These are phyloP conservation scores for Drosophila mimetica DNA, from an alignment of 2,888 invertebrate species.

Conservation along the genomic window DNA sequence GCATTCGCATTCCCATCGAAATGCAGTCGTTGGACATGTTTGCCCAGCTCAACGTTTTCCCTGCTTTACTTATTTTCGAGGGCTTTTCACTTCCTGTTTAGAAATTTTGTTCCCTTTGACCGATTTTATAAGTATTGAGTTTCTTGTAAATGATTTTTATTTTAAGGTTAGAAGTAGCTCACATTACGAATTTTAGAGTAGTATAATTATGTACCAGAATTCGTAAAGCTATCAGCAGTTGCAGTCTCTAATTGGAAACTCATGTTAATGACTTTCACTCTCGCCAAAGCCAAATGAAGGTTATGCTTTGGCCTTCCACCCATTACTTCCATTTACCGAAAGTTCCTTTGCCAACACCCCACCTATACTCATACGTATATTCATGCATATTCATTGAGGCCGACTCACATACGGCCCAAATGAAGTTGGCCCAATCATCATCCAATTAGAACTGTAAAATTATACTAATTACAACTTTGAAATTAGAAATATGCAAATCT, in stretches of 20 bases:
- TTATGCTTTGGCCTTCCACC: conserved; percentile 52
- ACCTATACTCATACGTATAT: neutral
- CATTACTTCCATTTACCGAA: conserved; percentile 11
- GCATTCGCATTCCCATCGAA: conserved; percentile 24
- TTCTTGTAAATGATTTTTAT: neutral
- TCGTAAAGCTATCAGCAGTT: neutral
- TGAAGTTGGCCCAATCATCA: conserved; percentile 75
- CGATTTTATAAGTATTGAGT: neutral
- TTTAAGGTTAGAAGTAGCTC: neutral
- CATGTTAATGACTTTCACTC: conserved; percentile 75
- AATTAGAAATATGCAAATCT: conserved; percentile 78
- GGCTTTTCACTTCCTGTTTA: conserved; percentile 17
- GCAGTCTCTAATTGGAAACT: conserved; percentile 62
- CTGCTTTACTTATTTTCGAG: conserved; percentile 22
- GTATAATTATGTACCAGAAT: neutral
- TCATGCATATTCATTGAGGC: conserved; percentile 51
- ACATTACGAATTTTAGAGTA: neutral
- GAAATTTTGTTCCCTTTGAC: neutral
- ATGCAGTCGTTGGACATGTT: conserved; percentile 32
- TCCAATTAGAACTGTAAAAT: conserved; percentile 79
- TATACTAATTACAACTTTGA: conserved; percentile 79
- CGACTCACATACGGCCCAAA: conserved; percentile 56
- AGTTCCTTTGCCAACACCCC: neutral
- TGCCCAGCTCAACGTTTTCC: conserved; percentile 29
- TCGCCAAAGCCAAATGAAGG: conserved; percentile 55